Evolutionary conservation across 2,888 invertebrate species (phyloP), one percentile per base, ranked within the genome.

Genomic region (Apamea sordens): DNA sequence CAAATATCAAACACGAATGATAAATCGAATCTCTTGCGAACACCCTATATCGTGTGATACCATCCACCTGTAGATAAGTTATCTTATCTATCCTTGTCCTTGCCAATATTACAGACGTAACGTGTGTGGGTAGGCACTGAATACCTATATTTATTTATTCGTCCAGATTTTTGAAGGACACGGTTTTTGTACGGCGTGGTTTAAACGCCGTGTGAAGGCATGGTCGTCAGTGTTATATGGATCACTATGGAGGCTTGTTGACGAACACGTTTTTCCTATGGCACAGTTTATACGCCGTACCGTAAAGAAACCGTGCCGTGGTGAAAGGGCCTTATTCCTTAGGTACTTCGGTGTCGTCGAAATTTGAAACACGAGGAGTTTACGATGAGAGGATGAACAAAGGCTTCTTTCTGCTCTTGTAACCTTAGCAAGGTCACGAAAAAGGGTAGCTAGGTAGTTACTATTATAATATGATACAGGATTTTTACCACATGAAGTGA

Each of bases 1-100:
- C 7, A 59, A 79, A 32, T 67, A 61, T 67, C 50, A 61, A 80
- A 80, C 50, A 53, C 15, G 59, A 61, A 67, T 80, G 80, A 80
- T 83, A 50, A 36, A 80, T 77, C 21, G 75, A 56, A 53, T 80
- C 44, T 64, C 28, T 64, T 24, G 50, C 13, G 2, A 47, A 36
- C 18, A 24, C 0, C 2, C 13, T 47, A 15, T 56, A 44, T 79
- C n/a, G 3, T 53, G n/a, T 50, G 24, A 11, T 70, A 80, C 5
- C 15, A 21, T 44, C 32, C 21, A 53, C 4, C 32, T 78, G 32
- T 63, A 67, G 11, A 15, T 47, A 36, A 2, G 18, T 61, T 13
- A 74, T 24, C 41, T 15, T 44, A 44, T 47, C 15, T 28, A 63
- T 44, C 1, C 2, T 47, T 68, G 63, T 47, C 41, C 24, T 75